Base-by-base conservation (phyloP, 2,113 vertebrate genomes). In the Nesospiza acunhae region DNA sequence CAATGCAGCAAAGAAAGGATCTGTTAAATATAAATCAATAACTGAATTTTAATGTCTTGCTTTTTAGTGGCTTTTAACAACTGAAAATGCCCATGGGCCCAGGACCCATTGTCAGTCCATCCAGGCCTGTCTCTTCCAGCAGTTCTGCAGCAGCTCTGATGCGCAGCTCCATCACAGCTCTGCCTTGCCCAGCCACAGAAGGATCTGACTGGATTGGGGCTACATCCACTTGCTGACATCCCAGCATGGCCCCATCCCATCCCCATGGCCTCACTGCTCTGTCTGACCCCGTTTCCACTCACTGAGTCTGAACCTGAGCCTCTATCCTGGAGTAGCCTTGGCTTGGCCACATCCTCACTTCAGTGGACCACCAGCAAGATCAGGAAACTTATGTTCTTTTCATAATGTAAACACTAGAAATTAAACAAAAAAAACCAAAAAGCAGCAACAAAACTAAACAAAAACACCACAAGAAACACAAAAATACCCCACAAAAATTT, bases 11-110 rank as follows among this genome's bases (percentile, higher is more conserved):
- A 78, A 82, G 27, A 84, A 93, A 89, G 8, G 9, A 82, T 70
- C 16, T 64, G 39, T 78, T 84, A 87, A 89, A 93, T 35, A 72
- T 6, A 55, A 82, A 87, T 79, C 74, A 91, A 84, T 94, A 93
- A 50, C 28, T 55, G 6, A 33, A 55, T 75, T 94, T 87, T 81
- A 13, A 89, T 78, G 79, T 74, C 18, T 87, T 74, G 8, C 10
- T 42, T 93, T 84, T 42, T 49, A 52, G 35, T 47, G n/a, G 0
- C 6, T 87, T 67, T 78, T 82, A 55, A 41, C 14, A 60, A 15
- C 11, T 86, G 50, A 63, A 87, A 95, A 78, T 77, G 7, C 27
- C 27, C 18, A 19, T 42, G 33, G 24, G 15, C 4, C 20, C 22
- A 82, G 11, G 35, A 52, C 6, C 4, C 14, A 1, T 1, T 52